These are phyloP conservation scores for Dolichopus griseipennis DNA, from an alignment of 2,888 invertebrate species.

Conservation along the genomic window DNA sequence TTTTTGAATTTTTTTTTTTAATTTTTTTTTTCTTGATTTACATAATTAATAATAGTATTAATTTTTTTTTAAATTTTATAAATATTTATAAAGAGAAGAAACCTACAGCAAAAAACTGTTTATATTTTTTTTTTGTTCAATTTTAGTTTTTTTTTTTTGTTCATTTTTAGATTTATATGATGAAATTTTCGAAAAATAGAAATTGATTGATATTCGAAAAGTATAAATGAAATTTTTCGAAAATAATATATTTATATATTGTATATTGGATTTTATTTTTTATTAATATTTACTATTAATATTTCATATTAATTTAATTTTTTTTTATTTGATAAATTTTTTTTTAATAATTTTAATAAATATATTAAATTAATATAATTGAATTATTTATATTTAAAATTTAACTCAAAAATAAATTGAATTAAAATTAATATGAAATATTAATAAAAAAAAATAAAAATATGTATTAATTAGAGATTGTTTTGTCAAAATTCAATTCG, in stretches of 20 bases:
- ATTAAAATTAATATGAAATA: slow-evolving; percentile 3
- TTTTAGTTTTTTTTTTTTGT: background rate
- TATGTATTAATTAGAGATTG: background rate
- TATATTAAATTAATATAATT: background rate
- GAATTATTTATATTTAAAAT: background rate
- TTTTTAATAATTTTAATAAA: background rate
- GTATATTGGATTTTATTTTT: background rate
- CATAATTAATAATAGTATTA: background rate
- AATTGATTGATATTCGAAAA: background rate
- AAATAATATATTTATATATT: background rate
- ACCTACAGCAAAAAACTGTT: slow-evolving; percentile 4
- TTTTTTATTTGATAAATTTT: background rate
- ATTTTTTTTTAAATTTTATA: background rate
- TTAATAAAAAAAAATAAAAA: background rate
- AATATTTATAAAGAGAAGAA: background rate
- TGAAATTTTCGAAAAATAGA: background rate
- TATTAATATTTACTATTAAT: too few relatives aligned
- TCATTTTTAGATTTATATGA: too few relatives aligned
- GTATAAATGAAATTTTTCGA: background rate
- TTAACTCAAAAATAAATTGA: background rate
- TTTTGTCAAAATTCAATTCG: background rate
- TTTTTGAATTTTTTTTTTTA: too few relatives aligned
- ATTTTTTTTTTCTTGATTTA: too few relatives aligned
- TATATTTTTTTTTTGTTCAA: background rate
- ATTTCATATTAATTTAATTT: background rate